phyloP scores from a whole-genome alignment of 2,797 vertebrate genomes.

The Anguilla marmorata region DNA sequence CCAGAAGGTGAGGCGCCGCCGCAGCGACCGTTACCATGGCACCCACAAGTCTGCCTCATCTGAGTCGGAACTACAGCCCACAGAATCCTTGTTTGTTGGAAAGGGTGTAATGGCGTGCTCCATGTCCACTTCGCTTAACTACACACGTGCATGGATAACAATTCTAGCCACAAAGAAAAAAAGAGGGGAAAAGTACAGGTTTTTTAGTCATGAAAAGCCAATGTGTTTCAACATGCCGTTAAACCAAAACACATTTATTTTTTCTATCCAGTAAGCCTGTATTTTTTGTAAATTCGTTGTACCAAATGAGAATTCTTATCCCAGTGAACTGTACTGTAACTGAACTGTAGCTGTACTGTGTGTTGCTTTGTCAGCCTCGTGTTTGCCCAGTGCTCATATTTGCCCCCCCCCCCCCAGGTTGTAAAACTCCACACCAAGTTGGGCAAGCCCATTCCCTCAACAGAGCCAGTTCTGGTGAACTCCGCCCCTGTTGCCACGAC shows the following conservation, averaged over 20 bases:
- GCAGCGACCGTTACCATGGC: not conserved
- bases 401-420: constrained; percentile 63
- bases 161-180: no score
- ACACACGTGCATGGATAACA: no score
- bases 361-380: not conserved
- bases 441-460: constrained; percentile 82
- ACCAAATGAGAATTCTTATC: not conserved
- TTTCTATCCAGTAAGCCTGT: not conserved
- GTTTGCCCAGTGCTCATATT: not conserved
- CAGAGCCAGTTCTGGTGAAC: constrained; percentile 73
- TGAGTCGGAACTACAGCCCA: no score
- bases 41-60: no score
- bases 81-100: no score
- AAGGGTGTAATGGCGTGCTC: no score
- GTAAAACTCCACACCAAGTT: constrained; percentile 83
- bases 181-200: no score
- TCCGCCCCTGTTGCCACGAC: constrained; percentile 62
- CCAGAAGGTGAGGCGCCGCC: constrained; percentile 66
- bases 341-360: not conserved
- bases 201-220: no score
- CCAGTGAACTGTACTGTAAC: not conserved
- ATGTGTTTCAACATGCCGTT: no score
- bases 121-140: no score
- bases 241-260: no score
- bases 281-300: not conserved